These are phyloP conservation scores for Cololabis saira DNA, from an alignment of 2,113 vertebrate species.

Conservation along the genomic window DNA sequence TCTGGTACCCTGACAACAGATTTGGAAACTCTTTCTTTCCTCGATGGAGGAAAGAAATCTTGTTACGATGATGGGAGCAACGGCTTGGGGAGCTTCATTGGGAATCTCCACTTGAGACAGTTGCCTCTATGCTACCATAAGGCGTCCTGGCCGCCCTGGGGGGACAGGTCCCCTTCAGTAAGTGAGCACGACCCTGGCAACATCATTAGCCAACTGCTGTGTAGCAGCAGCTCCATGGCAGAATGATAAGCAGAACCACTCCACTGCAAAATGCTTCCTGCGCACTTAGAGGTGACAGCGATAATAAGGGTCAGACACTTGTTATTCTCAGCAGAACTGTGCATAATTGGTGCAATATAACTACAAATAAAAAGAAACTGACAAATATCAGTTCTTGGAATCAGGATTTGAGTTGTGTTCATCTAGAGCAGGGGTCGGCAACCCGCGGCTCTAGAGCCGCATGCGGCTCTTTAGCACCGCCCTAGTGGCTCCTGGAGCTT, in stretches of 20 bases:
- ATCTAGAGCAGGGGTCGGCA: no score
- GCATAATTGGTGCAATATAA: slow-evolving; percentile 40
- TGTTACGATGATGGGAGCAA: slow-evolving; percentile 7
- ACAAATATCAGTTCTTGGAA: slow-evolving; percentile 14
- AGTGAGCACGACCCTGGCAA: slow-evolving; percentile 51
- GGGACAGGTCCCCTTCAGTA: slow-evolving; percentile 57
- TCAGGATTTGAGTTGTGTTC: slow-evolving; percentile 2
- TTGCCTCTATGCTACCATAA: slow-evolving; percentile 33
- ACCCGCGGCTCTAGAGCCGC: no score
- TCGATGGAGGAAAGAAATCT: slow-evolving; percentile 20
- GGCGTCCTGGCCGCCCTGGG: slow-evolving; percentile 46
- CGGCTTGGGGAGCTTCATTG: slow-evolving; percentile 9
- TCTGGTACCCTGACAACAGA: slow-evolving; percentile 22
- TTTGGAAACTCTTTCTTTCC: slow-evolving; percentile 40
- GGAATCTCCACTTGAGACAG: slow-evolving; percentile 27
- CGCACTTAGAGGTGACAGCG: slow-evolving; percentile 52
- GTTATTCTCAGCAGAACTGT: slow-evolving; percentile 54
- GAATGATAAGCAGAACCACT: slow-evolving; percentile 49
- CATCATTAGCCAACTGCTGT: slow-evolving; percentile 67
- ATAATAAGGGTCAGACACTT: slow-evolving; percentile 52
- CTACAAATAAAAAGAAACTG: slow-evolving; percentile 43
- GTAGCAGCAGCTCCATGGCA: slow-evolving; percentile 47
- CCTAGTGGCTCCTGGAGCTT: no score
- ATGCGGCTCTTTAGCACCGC: no score
- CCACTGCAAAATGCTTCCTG: slow-evolving; percentile 54